Evolutionary conservation across 2,797 vertebrate genomes (phyloP).

Genomic region (Astyanax mexicanus): DNA sequence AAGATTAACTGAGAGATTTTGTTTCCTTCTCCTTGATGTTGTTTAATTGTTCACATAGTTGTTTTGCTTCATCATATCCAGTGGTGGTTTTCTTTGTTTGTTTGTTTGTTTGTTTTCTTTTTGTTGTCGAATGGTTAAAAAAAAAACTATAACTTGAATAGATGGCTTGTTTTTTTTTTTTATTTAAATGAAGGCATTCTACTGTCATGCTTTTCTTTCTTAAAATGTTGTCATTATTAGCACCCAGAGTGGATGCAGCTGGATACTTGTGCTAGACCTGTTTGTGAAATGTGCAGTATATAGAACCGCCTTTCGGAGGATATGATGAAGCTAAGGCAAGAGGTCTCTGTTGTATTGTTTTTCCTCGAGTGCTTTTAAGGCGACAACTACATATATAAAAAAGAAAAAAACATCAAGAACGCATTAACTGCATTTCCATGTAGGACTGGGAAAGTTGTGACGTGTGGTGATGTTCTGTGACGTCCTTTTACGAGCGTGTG

Average conservation of each 20-base stretch:
- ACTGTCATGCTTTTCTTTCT: slow-evolving; percentile 55
- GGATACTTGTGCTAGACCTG: slow-evolving; percentile 48
- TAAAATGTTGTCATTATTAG: slow-evolving; percentile 64
- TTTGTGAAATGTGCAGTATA: slow-evolving; percentile 53
- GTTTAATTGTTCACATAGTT: slow-evolving; percentile 75
- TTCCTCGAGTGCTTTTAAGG: slow-evolving; percentile 89
- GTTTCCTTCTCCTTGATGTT: slow-evolving; percentile 67
- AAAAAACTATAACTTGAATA: slow-evolving; percentile 57
- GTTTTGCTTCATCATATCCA: slow-evolving; percentile 86
- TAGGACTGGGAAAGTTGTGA: slow-evolving; percentile 86
- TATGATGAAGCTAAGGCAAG: slow-evolving; percentile 81
- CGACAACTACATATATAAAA: slow-evolving; percentile 65
- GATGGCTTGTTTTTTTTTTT: slow-evolving; percentile 45
- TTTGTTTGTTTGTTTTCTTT: slow-evolving; percentile 36
- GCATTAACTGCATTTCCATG: slow-evolving; percentile 87
- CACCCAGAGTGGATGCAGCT: slow-evolving; percentile 56
- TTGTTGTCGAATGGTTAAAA: slow-evolving; percentile 46
- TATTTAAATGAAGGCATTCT: slow-evolving; percentile 53
- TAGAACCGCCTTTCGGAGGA: slow-evolving; percentile 77
- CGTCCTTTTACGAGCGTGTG: slow-evolving; percentile 67
- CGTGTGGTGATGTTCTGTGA: slow-evolving; percentile 84
- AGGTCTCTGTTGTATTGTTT: slow-evolving; percentile 77
- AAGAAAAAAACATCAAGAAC: slow-evolving; percentile 64
- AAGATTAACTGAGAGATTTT: slow-evolving; percentile 79
- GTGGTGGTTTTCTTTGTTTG: slow-evolving; percentile 69